A percentile compares a stretch with the other conserved stretches of the same genome.
These are phyloP conservation scores for Muschampia plurimacula DNA, from an alignment of 2,888 invertebrate species.

Conservation along the genomic window DNA sequence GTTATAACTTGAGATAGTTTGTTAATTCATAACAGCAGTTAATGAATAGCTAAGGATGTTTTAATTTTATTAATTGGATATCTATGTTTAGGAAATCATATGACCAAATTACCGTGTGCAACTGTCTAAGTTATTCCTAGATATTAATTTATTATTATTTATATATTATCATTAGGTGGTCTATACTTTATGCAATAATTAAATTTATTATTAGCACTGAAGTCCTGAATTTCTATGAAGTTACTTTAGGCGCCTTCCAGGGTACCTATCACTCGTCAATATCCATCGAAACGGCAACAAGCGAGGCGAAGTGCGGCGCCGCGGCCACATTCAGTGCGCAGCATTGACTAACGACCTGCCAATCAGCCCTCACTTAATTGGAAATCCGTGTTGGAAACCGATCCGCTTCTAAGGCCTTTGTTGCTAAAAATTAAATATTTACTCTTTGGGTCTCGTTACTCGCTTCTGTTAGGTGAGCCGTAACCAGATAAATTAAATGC, in stretches of 20 bases:
- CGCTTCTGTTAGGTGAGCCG: neutral
- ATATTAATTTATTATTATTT: too few relatives aligned
- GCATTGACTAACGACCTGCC: constrained; percentile 85
- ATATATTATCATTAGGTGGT: too few relatives aligned
- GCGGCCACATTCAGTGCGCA: constrained; percentile 72
- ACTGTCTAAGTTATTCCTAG: too few relatives aligned
- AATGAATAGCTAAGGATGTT: neutral
- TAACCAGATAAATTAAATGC: neutral
- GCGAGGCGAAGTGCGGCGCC: constrained; percentile 50
- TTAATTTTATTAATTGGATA: neutral
- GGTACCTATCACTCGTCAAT: constrained; percentile 45
- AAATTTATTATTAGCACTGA: neutral
- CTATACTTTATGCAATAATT: too few relatives aligned
- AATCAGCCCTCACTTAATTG: constrained; percentile 85
- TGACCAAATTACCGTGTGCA: neutral
- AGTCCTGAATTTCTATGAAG: neutral
- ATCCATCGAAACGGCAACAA: constrained; percentile 44
- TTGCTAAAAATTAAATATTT: constrained; percentile 75
- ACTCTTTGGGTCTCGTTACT: neutral
- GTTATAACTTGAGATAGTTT: neutral
- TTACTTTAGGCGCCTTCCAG: constrained; percentile 17
- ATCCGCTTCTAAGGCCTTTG: constrained; percentile 72
- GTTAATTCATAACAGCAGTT: neutral
- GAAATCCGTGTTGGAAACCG: constrained; percentile 84
- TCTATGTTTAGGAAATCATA: neutral